Evolutionary conservation across 2,113 vertebrate genomes (phyloP), one percentile per base, ranked within the genome.

Genomic region (Copsychus sechellarum): DNA sequence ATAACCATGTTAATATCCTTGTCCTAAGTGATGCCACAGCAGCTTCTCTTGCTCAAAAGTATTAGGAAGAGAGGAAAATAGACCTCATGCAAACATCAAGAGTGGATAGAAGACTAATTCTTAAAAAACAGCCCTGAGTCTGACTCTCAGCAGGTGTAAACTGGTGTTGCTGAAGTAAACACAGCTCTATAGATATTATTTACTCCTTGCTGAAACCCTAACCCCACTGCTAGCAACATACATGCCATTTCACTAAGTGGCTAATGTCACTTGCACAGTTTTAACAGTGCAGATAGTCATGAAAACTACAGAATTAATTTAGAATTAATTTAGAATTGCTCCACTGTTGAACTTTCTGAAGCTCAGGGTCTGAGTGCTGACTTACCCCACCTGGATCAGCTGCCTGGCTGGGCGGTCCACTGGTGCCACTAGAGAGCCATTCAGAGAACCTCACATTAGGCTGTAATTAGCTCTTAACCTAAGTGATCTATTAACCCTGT

Each of bases 401-500:
- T 2, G 9, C 54, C 57, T 40, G 38, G 11, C 42, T 85, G 71
- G 45, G 36, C 11, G 0, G 58, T 58, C 31, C 54, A 1, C 1
- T 38, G 22, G 33, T 88, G 71, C 61, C 74, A 72, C 81, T 25
- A 53, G 45, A 82, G 13, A 69, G 50, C 53, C 42, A 57, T 69
- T 50, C 45, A 65, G 54, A 72, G 53, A 92, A 80, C 54, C 54
- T 73, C 60, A 88, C 6, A 13, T 53, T 74, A 61, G 31, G 40
- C 54, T 77, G 50, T 38, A 80, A 93, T 92, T 88, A 94, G 74
- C 58, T 90, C 81, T 92, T 90, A 96, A 82, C 21, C 29, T 29
- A 86, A 94, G 86, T 73, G 86, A 58, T 88, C 76, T n/a, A 47
- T 86, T 88, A 92, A 81, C 62, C 53, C 54, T 42, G 3, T 58